Evolutionary conservation across 2,113 vertebrate genomes (phyloP), one percentile per base, ranked within the genome.

Genomic region (Lynx canadensis): DNA sequence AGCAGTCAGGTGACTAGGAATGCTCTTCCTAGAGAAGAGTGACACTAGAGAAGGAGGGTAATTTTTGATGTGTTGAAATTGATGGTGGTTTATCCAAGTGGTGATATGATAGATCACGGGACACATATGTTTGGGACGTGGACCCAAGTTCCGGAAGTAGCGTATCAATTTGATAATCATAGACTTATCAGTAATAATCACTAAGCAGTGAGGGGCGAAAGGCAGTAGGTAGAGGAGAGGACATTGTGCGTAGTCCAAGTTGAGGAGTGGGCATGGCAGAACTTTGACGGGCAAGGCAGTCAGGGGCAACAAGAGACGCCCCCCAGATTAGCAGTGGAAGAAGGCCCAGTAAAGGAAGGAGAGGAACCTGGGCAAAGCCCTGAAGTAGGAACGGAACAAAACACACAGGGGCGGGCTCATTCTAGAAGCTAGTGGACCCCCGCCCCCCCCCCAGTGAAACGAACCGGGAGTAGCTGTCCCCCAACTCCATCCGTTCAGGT

Each of bases 241-340:
- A 21, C 45, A 5, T 6, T 15, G 50, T 7, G 23, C 23, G 29
- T 6, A 15, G 45, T 3, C 6, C 13, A 33, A 16, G 29, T 36
- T 8, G 69, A 36, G 4, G 27, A 29, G 10, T 21, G 11, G 13
- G 19, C 48, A 27, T 1, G 31, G 23, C 16, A 38, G 12, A 12
- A 36, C 16, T 12, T 11, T 4, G 21, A 21, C 5, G 50, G 29
- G 15, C 33, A 19, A 0, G 11, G 5, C 8, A 7, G 48, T 31
- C 33, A 38, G 33, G 27, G 7, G 9, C 15, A n/a, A 0, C 2
- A 55, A 41, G 57, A 33, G 31, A 36, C 4, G 7, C 5, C 31
- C 27, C 38, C 68, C 50, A 33, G 48, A 27, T 52, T 16, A 23
- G 19, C 5, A n/a, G 18, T 1, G 10, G 73, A 41, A 41, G 8